These are phyloP conservation scores for Atrina japonica DNA, from an alignment of 2,888 invertebrate species.

Conservation along the genomic window DNA sequence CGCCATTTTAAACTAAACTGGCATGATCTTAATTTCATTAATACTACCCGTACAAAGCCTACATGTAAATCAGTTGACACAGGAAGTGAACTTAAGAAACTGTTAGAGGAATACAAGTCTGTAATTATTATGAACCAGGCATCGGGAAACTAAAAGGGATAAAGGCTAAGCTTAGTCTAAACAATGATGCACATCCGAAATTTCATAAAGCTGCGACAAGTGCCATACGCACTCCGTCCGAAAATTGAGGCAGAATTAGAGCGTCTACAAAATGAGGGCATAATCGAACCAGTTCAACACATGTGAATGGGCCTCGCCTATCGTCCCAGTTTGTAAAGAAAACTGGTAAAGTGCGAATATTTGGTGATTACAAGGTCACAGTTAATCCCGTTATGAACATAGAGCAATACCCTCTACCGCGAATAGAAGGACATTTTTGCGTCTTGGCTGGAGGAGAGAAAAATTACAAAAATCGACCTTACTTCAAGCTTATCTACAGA, in stretches of 20 bases:
- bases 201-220: no score
- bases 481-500: constrained; percentile 49
- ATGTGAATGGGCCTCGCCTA: constrained; percentile 42
- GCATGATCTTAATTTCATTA: neutral
- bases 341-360: constrained; percentile 44
- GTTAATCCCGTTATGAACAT: constrained; percentile 54
- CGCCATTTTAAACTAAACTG: neutral
- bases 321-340: constrained; percentile 32
- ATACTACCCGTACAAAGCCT: neutral
- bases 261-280: no score
- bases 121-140: no score
- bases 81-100: neutral
- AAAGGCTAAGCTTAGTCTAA: no score
- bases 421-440: constrained; percentile 58
- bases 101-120: neutral
- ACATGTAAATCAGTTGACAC: neutral
- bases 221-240: no score
- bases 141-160: no score
- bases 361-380: constrained; percentile 52
- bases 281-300: neutral
- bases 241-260: no score
- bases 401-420: constrained; percentile 56
- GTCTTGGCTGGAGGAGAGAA: constrained; percentile 37
- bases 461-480: constrained; percentile 55
- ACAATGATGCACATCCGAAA: no score